Base-by-base conservation (phyloP, 1,140 invertebrate species). In the Lamellibrachia luymesi region DNA sequence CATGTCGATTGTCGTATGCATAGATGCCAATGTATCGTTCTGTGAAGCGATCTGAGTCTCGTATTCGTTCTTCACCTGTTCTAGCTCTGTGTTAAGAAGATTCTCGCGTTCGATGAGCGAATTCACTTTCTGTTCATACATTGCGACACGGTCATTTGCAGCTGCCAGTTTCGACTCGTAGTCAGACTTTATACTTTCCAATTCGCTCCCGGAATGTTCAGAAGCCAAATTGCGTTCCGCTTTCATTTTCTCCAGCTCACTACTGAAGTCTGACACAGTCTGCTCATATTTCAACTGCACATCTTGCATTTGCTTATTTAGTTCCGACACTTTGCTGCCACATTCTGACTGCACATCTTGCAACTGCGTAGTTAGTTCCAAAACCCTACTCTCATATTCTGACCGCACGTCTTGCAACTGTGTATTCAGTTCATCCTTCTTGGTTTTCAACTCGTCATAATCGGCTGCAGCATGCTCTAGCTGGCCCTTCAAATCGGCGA, bases 121-220 rank as follows among this genome's bases (percentile, higher is more conserved):
- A 50, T 91, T 93, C 50, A 94, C 91, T 80, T 93, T 91, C n/a
- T 93, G 91, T 51, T 94, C 93, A 2, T 94, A 64, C 22, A 90
- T 51, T 90, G 93, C 93, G 4, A 94, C 64, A 92, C 94, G 50
- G 38, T 92, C 92, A 25, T 17, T 50, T 6, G 90, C 50, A 25
- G 90, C 80, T 8, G 80, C 89, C 2, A 93, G n/a, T 50, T 91
- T 50, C 93, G 10, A 38, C 90, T 93, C 90, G 13, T 49, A 27
- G 25, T 93, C 93, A 38, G 38, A n/a, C 50, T 91, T 90, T 22
- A 80, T 80, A 22, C 13, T 80, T 80, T 80, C 64, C 64, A 80
- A 22, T 80, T 80, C 64, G 25, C 64, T 80, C 64, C 64, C 64
- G 13, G 64, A 80, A 80, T 80, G 64, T 80, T 80, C 64, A 1